A percentile compares a stretch with the other conserved stretches of the same genome.
phyloP scores from a whole-genome alignment of 1,140 invertebrate genomes.

The Diuraphis noxia region DNA sequence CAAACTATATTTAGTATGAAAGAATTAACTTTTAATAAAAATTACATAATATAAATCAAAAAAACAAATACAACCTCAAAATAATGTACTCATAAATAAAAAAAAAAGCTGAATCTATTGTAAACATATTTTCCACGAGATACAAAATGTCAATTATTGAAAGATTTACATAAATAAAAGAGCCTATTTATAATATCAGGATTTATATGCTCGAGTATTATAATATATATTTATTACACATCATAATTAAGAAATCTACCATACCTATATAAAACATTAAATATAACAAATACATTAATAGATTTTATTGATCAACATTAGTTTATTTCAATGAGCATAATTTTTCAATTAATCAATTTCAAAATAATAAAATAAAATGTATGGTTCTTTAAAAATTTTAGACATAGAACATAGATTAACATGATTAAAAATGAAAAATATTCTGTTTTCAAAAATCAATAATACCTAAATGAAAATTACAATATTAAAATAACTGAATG shows the following conservation, averaged over 20 bases:
- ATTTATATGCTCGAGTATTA: not conserved
- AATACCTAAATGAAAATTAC: not conserved
- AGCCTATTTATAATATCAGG: not conserved
- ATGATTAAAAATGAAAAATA: not conserved
- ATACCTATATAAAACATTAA: not conserved
- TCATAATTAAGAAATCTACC: not conserved
- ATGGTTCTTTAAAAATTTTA: not conserved
- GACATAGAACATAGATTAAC: not conserved
- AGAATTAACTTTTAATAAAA: not conserved
- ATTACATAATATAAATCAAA: too few species aligned
- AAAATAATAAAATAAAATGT: not conserved
- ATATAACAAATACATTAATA: not conserved
- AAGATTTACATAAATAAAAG: not conserved
- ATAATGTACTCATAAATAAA: not conserved
- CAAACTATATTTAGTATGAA: not conserved
- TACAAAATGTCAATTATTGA: constrained; percentile 1
- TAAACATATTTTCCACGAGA: not conserved
- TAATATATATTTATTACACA: not conserved
- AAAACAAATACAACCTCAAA: not conserved
- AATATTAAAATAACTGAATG: not conserved
- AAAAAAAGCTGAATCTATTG: not conserved
- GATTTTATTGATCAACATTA: not conserved
- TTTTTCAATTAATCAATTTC: not conserved
- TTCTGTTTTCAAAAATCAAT: not conserved
- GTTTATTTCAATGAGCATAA: not conserved